phyloP scores from a whole-genome alignment of 1,140 invertebrate species.

The Ooceraea biroi region DNA sequence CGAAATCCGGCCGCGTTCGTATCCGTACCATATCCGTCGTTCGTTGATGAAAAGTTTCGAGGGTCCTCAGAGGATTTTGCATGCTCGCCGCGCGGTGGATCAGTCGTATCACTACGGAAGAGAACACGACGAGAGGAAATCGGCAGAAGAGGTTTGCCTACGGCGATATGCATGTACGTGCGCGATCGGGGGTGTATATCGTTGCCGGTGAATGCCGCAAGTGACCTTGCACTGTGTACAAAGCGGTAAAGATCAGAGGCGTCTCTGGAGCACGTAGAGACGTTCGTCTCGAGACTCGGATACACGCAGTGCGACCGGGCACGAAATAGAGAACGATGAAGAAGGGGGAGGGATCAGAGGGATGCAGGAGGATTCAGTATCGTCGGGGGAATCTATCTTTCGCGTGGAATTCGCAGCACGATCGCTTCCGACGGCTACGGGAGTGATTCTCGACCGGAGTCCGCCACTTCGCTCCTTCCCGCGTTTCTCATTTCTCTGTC shows the following conservation, averaged over 20 bases:
- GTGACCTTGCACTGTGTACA: slow-evolving; percentile 60
- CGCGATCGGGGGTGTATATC: not conserved
- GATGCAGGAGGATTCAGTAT: slow-evolving; percentile 56
- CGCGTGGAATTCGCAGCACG: slow-evolving; percentile 81
- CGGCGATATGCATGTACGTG: not conserved
- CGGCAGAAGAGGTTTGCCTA: not conserved
- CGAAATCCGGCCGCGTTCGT: slow-evolving; percentile 14
- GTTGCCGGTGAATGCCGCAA: not conserved
- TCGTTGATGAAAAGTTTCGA: slow-evolving; percentile 49
- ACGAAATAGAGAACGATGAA: slow-evolving; percentile 31
- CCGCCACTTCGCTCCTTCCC: slow-evolving; percentile 9
- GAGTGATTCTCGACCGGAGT: slow-evolving; percentile 79
- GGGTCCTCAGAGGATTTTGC: slow-evolving; percentile 10
- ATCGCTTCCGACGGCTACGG: slow-evolving; percentile 82
- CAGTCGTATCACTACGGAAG: not conserved
- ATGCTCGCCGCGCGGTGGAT: slow-evolving; percentile 6
- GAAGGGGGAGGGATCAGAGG: not conserved
- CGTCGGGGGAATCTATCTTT: slow-evolving; percentile 78
- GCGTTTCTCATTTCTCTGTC: not conserved
- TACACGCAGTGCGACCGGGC: not conserved
- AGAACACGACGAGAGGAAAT: not conserved
- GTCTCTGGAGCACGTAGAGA: slow-evolving; percentile 71
- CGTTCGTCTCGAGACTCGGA: not conserved
- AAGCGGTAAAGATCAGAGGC: slow-evolving; percentile 80
- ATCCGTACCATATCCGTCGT: not conserved